These are phyloP conservation scores for Myotis vivesi DNA, from an alignment of 2,797 vertebrate genomes.

Conservation along the genomic window DNA sequence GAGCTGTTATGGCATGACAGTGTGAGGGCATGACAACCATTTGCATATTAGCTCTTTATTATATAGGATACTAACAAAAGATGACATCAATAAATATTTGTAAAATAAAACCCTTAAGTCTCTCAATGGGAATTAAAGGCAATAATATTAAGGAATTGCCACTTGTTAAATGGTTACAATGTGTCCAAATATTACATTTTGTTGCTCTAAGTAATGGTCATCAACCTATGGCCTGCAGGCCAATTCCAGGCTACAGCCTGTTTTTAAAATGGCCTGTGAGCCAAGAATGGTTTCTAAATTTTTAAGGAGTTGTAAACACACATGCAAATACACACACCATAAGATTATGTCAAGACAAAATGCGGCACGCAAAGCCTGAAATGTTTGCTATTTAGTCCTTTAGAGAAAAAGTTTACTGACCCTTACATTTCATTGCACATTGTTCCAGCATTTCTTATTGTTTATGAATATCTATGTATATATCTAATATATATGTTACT, in stretches of 20 bases:
- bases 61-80: neutral
- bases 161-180: neutral
- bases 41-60: no score
- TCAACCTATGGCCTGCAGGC: neutral
- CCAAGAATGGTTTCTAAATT: neutral
- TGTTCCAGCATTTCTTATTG: neutral
- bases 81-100: neutral
- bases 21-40: no score
- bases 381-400: neutral
- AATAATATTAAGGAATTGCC: neutral
- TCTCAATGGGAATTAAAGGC: neutral
- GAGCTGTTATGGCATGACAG: no score
- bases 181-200: neutral
- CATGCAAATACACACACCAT: neutral
- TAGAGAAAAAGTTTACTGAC: neutral
- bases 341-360: neutral
- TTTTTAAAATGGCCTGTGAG: neutral
- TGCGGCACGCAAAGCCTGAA: neutral
- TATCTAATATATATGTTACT: neutral
- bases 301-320: neutral
- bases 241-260: neutral
- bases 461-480: neutral
- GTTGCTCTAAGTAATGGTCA: neutral
- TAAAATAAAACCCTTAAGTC: neutral
- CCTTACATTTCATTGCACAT: neutral